phyloP scores from a whole-genome alignment of 2,113 vertebrate species.

The Balaenoptera acutorostrata region DNA sequence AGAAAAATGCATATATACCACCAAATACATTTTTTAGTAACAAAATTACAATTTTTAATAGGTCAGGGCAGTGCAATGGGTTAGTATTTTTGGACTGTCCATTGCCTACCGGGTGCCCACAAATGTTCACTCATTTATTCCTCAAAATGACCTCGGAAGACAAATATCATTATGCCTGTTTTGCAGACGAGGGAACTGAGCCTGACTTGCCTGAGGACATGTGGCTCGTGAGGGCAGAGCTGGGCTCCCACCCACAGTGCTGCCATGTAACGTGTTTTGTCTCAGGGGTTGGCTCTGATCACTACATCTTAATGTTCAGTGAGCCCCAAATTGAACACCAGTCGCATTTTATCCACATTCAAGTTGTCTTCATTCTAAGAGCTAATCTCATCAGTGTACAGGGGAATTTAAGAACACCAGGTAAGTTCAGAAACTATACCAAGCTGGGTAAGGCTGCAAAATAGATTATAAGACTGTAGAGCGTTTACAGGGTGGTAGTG shows the following conservation, averaged over 20 bases:
- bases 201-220: neutral
- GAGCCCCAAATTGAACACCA: neutral
- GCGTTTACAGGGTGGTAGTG: neutral
- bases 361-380: neutral
- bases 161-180: neutral
- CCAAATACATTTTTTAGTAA: neutral
- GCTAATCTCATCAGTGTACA: neutral
- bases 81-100: neutral
- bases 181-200: neutral
- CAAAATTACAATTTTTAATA: neutral
- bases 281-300: neutral
- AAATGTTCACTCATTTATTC: neutral
- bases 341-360: neutral
- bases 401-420: neutral
- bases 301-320: neutral
- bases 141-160: neutral
- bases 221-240: neutral
- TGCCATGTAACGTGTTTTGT: neutral
- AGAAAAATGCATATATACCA: neutral
- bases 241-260: fast-evolving
- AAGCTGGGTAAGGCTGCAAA: neutral
- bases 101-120: neutral
- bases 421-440: neutral
- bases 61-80: neutral
- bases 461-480: neutral